Conservation (phyloP, 2,888 invertebrate species). For the Mactromeris polynyma region DNA sequence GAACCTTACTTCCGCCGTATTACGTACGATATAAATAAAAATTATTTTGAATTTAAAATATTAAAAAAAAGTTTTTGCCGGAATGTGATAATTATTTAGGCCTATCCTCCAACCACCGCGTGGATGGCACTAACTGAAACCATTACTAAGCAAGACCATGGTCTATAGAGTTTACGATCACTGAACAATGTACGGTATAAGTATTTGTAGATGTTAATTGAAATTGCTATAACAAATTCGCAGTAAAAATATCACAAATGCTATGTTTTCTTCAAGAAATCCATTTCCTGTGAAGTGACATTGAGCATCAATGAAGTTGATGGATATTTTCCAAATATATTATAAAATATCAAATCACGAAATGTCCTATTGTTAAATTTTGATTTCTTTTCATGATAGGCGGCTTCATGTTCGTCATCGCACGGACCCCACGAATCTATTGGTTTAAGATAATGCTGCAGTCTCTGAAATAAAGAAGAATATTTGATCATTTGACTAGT, state of each 20-base stretch:
- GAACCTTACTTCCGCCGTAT: no score
- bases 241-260: neutral
- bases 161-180: no score
- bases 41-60: no score
- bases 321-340: conserved; percentile 30
- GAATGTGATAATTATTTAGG: no score
- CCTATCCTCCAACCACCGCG: no score
- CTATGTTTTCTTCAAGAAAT: neutral
- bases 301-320: neutral
- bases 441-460: conserved; percentile 6
- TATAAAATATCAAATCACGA: conserved; percentile 18
- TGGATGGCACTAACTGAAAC: no score
- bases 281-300: neutral
- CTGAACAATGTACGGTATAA: no score
- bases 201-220: no score
- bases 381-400: conserved; percentile 22
- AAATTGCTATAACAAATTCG: no score
- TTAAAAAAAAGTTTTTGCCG: no score
- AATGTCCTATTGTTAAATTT: conserved; percentile 19
- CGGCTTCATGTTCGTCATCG: neutral
- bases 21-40: no score
- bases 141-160: no score
- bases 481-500: neutral
- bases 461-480: neutral
- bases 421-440: conserved; percentile 29